phyloP scores from a whole-genome alignment of 2,113 vertebrate genomes.

The Ochotona princeps region DNA sequence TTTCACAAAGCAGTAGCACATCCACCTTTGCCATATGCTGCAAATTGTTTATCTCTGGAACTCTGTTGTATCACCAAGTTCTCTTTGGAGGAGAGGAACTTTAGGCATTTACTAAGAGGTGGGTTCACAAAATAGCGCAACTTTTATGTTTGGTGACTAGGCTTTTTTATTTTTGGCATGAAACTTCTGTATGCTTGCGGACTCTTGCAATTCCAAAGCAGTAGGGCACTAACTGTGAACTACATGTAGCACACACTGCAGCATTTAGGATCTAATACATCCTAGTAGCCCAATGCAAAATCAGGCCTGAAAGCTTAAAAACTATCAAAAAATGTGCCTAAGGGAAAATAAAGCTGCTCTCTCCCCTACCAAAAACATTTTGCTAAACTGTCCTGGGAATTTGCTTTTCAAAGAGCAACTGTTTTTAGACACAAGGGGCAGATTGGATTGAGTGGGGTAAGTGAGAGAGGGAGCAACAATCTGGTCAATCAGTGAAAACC shows the following conservation, averaged over 20 bases:
- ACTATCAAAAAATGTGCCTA: neutral
- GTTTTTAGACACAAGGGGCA: slow-evolving; percentile 48
- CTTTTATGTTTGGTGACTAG: slow-evolving; percentile 24
- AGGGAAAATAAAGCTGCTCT: neutral
- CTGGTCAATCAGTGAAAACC: neutral
- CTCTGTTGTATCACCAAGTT: slow-evolving; percentile 9
- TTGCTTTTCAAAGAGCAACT: slow-evolving; percentile 50
- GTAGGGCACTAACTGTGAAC: neutral
- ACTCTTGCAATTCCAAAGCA: slow-evolving; percentile 46
- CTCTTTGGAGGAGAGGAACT: slow-evolving; percentile 70
- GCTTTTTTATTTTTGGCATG: slow-evolving; percentile 33
- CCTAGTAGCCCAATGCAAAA: slow-evolving; percentile 17
- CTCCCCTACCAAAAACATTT: neutral
- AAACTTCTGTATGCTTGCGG: slow-evolving; percentile 12
- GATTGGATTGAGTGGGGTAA: neutral
- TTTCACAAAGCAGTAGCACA: slow-evolving; percentile 38
- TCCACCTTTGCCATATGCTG: slow-evolving; percentile 36
- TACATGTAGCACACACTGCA: neutral
- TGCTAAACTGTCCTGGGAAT: slow-evolving; percentile 27
- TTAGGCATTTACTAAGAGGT: slow-evolving; percentile 40
- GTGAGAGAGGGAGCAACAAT: slow-evolving; percentile 8
- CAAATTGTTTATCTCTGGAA: neutral
- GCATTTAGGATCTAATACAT: neutral
- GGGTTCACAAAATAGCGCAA: slow-evolving; percentile 33
- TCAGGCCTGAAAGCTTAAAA: neutral